phyloP scores from a whole-genome alignment of 1,140 invertebrate genomes.

The Brachionus rotundiformis region DNA sequence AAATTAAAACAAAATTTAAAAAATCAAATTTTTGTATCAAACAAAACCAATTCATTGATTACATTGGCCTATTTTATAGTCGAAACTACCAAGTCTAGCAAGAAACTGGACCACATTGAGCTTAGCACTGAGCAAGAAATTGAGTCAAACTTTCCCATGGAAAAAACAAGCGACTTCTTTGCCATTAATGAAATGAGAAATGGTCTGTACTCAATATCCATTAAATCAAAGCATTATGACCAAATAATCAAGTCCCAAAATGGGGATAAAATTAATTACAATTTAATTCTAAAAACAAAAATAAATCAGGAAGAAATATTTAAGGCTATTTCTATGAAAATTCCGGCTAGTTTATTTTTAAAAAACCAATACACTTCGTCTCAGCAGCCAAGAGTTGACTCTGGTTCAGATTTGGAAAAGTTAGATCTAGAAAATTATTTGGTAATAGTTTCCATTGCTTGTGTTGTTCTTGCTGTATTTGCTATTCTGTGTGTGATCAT shows the following conservation, averaged over 20 bases:
- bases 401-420: not conserved
- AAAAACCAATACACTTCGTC: not conserved
- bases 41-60: constrained; percentile 30
- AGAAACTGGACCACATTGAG: not conserved
- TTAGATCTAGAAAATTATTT: not conserved
- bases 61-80: constrained; percentile 29
- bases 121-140: not conserved
- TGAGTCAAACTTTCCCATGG: not conserved
- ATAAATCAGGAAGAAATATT: not conserved
- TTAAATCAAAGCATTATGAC: not conserved
- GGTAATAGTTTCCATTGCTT: not conserved
- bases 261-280: not conserved
- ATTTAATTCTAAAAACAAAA: not conserved
- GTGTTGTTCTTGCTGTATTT: not conserved
- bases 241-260: not conserved
- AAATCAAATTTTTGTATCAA: constrained; percentile 29
- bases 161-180: not conserved
- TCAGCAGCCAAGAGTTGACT: not conserved
- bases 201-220: constrained; percentile 26
- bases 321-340: not conserved
- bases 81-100: not conserved
- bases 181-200: constrained; percentile 13
- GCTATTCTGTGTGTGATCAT: not conserved
- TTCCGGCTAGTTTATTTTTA: not conserved
- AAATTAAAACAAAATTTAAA: not conserved